These are phyloP conservation scores for Pissodes strobi DNA, from an alignment of 1,140 invertebrate genomes.

Conservation along the genomic window DNA sequence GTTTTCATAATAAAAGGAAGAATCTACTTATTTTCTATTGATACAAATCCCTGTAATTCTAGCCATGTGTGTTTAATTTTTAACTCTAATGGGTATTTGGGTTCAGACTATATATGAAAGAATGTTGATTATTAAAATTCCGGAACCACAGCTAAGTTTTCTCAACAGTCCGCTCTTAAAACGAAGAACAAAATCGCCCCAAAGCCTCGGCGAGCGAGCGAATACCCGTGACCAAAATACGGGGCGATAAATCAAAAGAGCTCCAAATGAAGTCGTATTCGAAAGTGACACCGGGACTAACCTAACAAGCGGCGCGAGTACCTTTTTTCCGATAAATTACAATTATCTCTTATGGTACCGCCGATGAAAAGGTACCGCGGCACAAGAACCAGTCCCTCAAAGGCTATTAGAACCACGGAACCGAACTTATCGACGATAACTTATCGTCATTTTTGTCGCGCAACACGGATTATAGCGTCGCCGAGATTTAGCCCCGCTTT, in stretches of 20 bases:
- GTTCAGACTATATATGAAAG: too few relatives aligned
- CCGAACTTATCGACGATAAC: slow-evolving; percentile 23
- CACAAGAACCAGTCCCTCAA: slow-evolving; percentile 13
- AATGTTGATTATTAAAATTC: too few relatives aligned
- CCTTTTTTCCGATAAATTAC: slow-evolving; percentile 48
- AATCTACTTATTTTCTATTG: too few relatives aligned
- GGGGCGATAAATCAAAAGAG: slow-evolving; percentile 11
- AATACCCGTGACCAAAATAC: slow-evolving; percentile 16
- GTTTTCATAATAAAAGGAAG: not conserved
- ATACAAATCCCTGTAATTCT: too few relatives aligned
- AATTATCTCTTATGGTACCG: slow-evolving; percentile 42
- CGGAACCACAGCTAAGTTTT: too few relatives aligned
- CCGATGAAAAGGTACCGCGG: slow-evolving; percentile 22
- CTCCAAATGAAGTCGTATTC: slow-evolving; percentile 32
- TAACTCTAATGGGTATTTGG: too few relatives aligned
- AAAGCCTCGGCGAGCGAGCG: too few relatives aligned
- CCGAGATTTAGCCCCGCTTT: slow-evolving; percentile 15
- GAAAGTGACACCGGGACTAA: slow-evolving; percentile 25
- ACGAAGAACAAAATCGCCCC: too few relatives aligned
- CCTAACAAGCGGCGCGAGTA: slow-evolving; percentile 28
- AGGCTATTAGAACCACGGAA: slow-evolving; percentile 22
- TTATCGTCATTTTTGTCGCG: slow-evolving; percentile 26
- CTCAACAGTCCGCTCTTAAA: too few relatives aligned
- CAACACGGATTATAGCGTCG: slow-evolving; percentile 22
- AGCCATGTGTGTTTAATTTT: too few relatives aligned